Conservation (phyloP, 2,797 vertebrate genomes). For the Psittacula derbiana region DNA sequence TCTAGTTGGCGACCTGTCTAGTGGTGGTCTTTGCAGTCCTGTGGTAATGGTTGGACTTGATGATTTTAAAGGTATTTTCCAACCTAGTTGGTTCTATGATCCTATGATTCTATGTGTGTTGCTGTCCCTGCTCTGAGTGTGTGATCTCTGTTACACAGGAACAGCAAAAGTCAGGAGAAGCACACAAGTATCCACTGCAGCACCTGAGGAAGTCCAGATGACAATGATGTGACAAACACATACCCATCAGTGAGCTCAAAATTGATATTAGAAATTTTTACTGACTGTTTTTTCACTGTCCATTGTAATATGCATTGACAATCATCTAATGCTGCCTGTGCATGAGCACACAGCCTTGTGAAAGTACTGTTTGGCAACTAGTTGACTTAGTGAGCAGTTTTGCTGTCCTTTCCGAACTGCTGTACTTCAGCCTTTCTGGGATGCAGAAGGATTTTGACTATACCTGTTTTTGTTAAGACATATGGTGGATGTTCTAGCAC, state of each 20-base stretch:
- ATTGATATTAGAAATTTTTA: neutral
- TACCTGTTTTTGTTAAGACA: neutral
- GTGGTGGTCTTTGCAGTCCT: neutral
- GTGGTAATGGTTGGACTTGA: neutral
- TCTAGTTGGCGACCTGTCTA: neutral
- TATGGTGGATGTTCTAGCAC: neutral
- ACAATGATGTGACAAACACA: neutral
- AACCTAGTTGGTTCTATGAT: neutral
- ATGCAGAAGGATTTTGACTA: neutral
- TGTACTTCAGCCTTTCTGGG: neutral
- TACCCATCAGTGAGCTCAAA: neutral
- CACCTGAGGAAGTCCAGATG: neutral
- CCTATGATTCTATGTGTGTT: neutral
- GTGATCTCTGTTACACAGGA: neutral
- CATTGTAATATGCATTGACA: neutral
- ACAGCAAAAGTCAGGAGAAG: neutral
- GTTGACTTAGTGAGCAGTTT: neutral
- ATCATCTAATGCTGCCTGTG: neutral
- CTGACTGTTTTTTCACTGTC: neutral
- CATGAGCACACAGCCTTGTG: neutral
- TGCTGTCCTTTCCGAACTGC: accelerated
- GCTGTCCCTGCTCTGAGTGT: neutral
- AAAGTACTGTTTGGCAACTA: neutral
- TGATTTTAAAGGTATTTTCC: neutral
- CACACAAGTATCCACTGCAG: accelerated